A percentile compares a stretch with the other conserved stretches of the same genome.
phyloP scores from a whole-genome alignment of 2,888 invertebrate species.

The Papilio protenor region DNA sequence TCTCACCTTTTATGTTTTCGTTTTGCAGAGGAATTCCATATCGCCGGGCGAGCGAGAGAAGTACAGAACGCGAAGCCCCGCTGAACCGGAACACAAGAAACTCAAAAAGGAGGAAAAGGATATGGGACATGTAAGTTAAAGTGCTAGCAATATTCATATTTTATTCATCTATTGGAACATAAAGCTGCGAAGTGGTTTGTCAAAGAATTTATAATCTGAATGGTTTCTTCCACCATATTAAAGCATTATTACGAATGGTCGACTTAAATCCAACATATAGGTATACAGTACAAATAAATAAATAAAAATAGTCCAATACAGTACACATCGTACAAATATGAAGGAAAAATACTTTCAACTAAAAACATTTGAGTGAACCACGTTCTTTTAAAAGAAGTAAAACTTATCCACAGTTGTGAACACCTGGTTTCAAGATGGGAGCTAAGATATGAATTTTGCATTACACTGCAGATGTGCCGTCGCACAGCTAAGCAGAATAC shows the following conservation, averaged over 20 bases:
- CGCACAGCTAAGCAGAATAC: constrained; percentile 1
- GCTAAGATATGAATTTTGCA: constrained; percentile 21
- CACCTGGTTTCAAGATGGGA: constrained; percentile 8
- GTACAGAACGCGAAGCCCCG: constrained; percentile 91
- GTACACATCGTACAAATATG: too few species aligned
- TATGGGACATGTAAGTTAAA: constrained; percentile 89
- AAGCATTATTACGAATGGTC: background rate
- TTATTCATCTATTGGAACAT: background rate
- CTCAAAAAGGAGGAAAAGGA: constrained; percentile 93
- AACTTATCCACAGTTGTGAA: constrained; percentile 12
- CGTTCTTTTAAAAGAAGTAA: background rate
- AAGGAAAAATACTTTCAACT: background rate
- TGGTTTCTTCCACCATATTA: background rate
- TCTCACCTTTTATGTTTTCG: constrained; percentile 47
- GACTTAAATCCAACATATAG: too few species aligned
- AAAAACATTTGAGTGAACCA: background rate
- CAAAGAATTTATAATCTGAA: background rate
- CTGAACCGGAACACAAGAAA: constrained; percentile 88
- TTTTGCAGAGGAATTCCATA: constrained; percentile 91
- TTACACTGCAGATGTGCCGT: constrained; percentile 9
- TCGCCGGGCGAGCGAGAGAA: constrained; percentile 93
- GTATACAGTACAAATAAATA: too few species aligned
- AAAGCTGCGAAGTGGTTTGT: background rate
- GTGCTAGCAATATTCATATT: background rate
- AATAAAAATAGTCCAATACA: too few species aligned